Conservation (phyloP, 2,888 invertebrate species). For the Epicampocera succincta region DNA sequence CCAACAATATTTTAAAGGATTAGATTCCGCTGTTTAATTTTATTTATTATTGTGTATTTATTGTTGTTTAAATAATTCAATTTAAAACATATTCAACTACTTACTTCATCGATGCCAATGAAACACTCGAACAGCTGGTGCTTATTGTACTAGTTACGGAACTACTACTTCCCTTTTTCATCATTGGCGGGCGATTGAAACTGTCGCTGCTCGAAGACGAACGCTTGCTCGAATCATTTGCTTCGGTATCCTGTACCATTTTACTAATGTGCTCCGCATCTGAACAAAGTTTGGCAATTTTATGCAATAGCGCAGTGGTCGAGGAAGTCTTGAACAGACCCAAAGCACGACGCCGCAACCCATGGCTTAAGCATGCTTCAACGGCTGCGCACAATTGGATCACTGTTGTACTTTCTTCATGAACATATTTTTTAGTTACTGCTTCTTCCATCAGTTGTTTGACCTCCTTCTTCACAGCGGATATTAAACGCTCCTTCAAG, state of each 20-base stretch:
- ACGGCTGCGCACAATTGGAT: slow-evolving; percentile 95
- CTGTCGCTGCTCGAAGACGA: slow-evolving; percentile 87
- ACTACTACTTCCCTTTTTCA: slow-evolving; percentile 85
- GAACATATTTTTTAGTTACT: slow-evolving; percentile 94
- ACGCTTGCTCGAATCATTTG: slow-evolving; percentile 84
- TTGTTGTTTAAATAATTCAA: too few relatives aligned
- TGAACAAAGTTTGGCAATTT: slow-evolving; percentile 91
- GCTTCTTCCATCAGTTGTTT: slow-evolving; percentile 99
- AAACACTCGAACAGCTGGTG: slow-evolving; percentile 76
- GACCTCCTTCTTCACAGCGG: slow-evolving; percentile 94
- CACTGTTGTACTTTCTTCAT: slow-evolving; percentile 95
- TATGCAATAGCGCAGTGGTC: slow-evolving; percentile 94
- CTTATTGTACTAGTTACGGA: slow-evolving; percentile 80
- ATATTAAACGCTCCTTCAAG: slow-evolving; percentile 89
- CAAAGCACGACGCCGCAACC: slow-evolving; percentile 86
- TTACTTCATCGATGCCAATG: slow-evolving; percentile 82
- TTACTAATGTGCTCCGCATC: slow-evolving; percentile 91
- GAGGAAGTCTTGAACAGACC: slow-evolving; percentile 96
- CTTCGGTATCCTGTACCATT: slow-evolving; percentile 89
- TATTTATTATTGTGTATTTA: too few relatives aligned
- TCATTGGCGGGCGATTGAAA: slow-evolving; percentile 85
- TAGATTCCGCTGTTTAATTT: too few relatives aligned
- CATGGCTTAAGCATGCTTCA: slow-evolving; percentile 92
- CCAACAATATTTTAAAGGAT: too few relatives aligned
- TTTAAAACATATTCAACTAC: slow-evolving; percentile 61